These are phyloP conservation scores for Drosophila rubida DNA, from an alignment of 2,888 invertebrate species.

Conservation along the genomic window DNA sequence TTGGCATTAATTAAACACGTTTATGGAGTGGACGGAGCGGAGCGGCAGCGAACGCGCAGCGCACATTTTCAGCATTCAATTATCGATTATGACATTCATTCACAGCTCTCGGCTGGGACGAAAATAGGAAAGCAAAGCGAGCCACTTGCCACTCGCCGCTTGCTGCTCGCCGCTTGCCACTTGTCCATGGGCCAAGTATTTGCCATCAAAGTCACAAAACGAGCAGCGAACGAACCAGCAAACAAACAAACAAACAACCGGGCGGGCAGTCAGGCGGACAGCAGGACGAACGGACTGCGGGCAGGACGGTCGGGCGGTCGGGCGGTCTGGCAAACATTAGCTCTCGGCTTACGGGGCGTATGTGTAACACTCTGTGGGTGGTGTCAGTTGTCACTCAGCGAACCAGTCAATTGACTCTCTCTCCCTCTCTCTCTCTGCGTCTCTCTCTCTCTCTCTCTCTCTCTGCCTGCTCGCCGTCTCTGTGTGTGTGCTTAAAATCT, in stretches of 20 bases:
- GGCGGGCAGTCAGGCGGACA: neutral
- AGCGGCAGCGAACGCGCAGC: conserved; percentile 12
- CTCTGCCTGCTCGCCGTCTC: conserved; percentile 4
- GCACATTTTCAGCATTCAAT: conserved; percentile 72
- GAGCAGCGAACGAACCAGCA: conserved; percentile 58
- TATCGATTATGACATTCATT: conserved; percentile 81
- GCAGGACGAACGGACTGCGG: neutral
- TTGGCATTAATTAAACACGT: conserved; percentile 78
- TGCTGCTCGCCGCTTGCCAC: neutral
- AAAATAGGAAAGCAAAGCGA: conserved; percentile 69
- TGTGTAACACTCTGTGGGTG: conserved; percentile 50
- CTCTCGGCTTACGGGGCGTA: conserved; percentile 39
- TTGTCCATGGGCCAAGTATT: conserved; percentile 34
- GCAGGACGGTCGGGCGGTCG: neutral
- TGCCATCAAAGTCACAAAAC: conserved; percentile 60
- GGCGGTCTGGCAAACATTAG: conserved; percentile 37
- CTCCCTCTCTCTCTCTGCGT: conserved; percentile 15
- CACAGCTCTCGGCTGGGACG: conserved; percentile 59
- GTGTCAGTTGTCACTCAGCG: conserved; percentile 50
- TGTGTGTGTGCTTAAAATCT: conserved; percentile 26
- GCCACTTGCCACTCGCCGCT: neutral
- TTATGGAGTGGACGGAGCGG: conserved; percentile 54
- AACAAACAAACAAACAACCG: conserved; percentile 43
- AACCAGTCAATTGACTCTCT: conserved; percentile 48
- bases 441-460: neutral